These are phyloP conservation scores for Hydrophis major DNA, from an alignment of 2,797 vertebrate genomes.

Conservation along the genomic window DNA sequence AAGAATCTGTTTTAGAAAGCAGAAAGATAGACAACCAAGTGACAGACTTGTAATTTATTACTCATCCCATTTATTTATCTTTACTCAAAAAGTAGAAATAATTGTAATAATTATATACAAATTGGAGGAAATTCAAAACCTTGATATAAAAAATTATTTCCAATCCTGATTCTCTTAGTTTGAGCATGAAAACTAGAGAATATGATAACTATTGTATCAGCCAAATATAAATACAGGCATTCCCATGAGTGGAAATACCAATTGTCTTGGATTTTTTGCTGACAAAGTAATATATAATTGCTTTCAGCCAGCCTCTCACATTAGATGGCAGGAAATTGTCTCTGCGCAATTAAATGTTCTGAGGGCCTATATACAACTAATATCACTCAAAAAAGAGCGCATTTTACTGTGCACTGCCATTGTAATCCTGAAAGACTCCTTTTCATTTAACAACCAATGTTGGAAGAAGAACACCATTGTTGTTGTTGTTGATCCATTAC, in stretches of 20 bases:
- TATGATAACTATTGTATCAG: not conserved
- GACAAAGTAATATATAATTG: not conserved
- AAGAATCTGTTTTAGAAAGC: not conserved
- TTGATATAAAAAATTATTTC: not conserved
- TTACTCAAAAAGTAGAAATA: slow-evolving; percentile 7
- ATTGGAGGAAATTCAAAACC: not conserved
- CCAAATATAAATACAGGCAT: not conserved
- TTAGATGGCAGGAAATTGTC: not conserved
- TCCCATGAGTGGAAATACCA: not conserved
- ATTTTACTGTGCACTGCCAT: not conserved
- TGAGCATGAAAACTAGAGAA: not conserved
- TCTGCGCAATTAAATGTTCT: not conserved
- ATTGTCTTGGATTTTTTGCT: not conserved
- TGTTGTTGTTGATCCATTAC: not conserved
- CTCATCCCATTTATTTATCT: not conserved
- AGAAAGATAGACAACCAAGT: not conserved
- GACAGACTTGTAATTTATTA: not conserved
- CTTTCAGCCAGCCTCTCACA: not conserved
- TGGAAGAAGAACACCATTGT: not conserved
- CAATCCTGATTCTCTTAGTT: not conserved
- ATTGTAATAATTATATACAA: not conserved
- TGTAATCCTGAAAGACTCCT: not conserved
- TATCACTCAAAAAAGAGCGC: not conserved
- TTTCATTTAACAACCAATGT: not conserved
- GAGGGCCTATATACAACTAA: not conserved